phyloP scores from a whole-genome alignment of 2,888 invertebrate genomes.

The Cylindroiulus punctatus region DNA sequence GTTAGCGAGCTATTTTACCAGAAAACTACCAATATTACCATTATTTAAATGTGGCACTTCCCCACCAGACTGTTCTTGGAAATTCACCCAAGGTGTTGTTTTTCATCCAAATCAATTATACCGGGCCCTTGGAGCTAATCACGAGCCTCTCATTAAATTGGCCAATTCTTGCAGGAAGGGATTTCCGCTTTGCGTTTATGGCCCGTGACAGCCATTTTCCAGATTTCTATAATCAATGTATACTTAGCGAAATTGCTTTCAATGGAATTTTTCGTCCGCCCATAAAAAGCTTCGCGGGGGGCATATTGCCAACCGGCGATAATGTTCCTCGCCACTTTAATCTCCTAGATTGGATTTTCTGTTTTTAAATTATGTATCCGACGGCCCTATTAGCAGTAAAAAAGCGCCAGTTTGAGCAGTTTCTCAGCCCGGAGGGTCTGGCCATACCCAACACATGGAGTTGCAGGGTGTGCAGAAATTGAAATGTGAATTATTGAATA shows the following conservation, averaged over 20 bases:
- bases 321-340: not conserved
- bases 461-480: not conserved
- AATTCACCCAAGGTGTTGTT: too few relatives aligned
- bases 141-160: not conserved
- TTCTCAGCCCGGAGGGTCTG: not conserved
- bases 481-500: constrained; percentile 32
- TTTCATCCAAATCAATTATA: not conserved
- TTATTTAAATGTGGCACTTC: too few relatives aligned
- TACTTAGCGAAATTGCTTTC: constrained; percentile 17
- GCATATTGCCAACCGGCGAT: not conserved
- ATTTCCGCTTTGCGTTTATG: not conserved
- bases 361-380: constrained; percentile 12
- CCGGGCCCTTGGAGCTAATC: not conserved
- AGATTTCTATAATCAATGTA: constrained; percentile 14
- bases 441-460: not conserved
- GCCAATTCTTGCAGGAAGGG: not conserved
- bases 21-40: too few relatives aligned
- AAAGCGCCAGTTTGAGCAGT: not conserved
- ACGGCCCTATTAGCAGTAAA: not conserved
- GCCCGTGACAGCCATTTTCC: not conserved
- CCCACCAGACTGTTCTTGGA: too few relatives aligned
- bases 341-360: constrained; percentile 12
- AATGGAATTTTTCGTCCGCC: constrained; percentile 1
- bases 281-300: not conserved
- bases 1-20: too few relatives aligned